phyloP scores from a whole-genome alignment of 2,797 vertebrate species.

The Macrochelys suwanniensis region DNA sequence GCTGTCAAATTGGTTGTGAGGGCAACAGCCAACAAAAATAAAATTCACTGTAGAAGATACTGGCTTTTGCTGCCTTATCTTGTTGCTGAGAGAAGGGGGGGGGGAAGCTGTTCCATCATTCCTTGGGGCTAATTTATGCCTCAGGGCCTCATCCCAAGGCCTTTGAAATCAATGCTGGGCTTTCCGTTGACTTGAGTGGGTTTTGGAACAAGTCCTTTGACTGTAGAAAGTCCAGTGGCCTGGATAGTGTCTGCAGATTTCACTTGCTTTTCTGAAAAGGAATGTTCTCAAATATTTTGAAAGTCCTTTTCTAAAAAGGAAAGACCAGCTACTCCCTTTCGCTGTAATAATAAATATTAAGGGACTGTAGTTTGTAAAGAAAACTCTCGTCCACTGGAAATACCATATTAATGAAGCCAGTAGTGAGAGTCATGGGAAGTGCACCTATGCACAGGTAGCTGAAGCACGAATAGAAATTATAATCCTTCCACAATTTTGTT shows the following conservation, averaged over 20 bases:
- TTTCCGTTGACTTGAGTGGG: neutral
- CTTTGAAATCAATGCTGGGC: neutral
- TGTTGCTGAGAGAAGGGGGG: neutral
- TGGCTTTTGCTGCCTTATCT: conserved; percentile 33
- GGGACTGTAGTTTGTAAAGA: neutral
- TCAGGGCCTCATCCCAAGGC: neutral
- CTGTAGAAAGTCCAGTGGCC: accelerated
- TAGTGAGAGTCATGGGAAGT: neutral
- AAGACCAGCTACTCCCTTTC: neutral
- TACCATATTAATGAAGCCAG: neutral
- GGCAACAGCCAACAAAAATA: neutral
- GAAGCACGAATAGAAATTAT: conserved; percentile 21
- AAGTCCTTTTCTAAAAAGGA: neutral
- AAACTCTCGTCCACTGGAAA: neutral
- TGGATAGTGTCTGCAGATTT: neutral
- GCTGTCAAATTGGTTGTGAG: neutral
- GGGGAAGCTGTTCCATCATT: neutral
- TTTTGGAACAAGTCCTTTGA: neutral
- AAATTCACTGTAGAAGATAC: neutral
- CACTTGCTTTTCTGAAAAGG: neutral
- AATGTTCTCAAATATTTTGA: neutral
- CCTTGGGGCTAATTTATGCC: neutral
- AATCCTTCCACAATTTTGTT: neutral
- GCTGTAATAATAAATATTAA: conserved; percentile 6
- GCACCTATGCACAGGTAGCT: neutral